Conservation (phyloP, 2,888 invertebrate species). For the Chirona hameri region DNA sequence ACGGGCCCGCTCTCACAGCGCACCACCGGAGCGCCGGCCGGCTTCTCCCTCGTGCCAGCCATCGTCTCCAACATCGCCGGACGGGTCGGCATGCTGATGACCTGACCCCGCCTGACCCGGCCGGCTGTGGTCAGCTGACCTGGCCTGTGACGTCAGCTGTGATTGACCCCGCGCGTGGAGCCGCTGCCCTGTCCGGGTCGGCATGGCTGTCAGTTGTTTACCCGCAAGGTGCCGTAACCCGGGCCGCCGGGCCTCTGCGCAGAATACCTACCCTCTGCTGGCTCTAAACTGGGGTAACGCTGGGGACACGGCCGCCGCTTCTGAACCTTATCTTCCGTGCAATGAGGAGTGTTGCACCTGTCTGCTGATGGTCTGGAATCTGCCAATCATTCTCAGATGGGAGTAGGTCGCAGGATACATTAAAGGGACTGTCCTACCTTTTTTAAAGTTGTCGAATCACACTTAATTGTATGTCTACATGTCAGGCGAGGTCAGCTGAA, state of each 20-base stretch:
- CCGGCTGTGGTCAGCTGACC: neutral
- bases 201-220: neutral
- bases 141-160: neutral
- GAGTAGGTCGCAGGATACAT: no score
- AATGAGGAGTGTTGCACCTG: no score
- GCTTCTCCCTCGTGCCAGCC: neutral
- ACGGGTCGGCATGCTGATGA: constrained; percentile 6
- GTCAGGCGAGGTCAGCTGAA: no score
- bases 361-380: no score
- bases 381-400: no score
- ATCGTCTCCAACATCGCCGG: constrained; percentile 12
- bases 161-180: neutral
- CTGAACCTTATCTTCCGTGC: no score
- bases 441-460: no score
- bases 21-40: neutral
- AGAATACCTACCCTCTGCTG: no score
- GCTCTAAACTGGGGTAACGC: no score
- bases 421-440: no score
- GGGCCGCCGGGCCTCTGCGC: neutral
- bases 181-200: neutral
- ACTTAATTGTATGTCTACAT: no score
- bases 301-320: no score
- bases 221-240: neutral
- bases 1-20: constrained; percentile 4
- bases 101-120: neutral